These are phyloP conservation scores for Tangara arthus DNA, from an alignment of 2,797 vertebrate genomes.

Conservation along the genomic window DNA sequence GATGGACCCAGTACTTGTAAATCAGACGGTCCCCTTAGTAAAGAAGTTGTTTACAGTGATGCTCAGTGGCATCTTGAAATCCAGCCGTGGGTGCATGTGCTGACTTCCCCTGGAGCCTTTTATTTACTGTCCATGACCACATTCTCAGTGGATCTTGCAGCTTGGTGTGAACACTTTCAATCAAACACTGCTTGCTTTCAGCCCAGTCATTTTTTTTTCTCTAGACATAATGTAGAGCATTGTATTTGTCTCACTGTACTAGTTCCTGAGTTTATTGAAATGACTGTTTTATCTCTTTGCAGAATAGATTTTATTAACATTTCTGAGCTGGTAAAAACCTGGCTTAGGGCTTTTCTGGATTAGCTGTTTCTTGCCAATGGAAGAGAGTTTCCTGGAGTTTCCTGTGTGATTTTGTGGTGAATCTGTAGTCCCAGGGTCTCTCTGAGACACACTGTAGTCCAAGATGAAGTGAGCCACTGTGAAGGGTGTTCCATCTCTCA, in stretches of 20 bases:
- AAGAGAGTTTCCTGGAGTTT: background rate
- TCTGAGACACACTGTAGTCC: fast-evolving
- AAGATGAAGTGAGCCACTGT: background rate
- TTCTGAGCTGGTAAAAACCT: background rate
- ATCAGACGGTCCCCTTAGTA: background rate
- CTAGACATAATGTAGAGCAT: background rate
- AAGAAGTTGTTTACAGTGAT: background rate
- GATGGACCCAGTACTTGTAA: background rate
- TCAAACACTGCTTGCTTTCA: background rate
- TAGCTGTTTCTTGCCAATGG: background rate
- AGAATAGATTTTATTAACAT: background rate
- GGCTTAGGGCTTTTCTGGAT: background rate
- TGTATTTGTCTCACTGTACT: background rate
- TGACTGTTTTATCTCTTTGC: background rate
- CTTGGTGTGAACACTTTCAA: background rate
- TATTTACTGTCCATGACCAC: background rate
- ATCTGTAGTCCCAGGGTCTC: background rate
- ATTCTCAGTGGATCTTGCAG: background rate
- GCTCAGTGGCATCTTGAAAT: background rate
- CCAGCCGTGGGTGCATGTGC: background rate
- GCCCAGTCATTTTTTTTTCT: background rate
- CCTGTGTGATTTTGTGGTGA: background rate
- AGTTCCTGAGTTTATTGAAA: background rate
- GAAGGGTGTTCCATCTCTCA: background rate
- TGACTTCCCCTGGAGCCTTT: background rate